Evolutionary conservation across 2,797 vertebrate species (phyloP).

Genomic region (Alfaro cultratus): DNA sequence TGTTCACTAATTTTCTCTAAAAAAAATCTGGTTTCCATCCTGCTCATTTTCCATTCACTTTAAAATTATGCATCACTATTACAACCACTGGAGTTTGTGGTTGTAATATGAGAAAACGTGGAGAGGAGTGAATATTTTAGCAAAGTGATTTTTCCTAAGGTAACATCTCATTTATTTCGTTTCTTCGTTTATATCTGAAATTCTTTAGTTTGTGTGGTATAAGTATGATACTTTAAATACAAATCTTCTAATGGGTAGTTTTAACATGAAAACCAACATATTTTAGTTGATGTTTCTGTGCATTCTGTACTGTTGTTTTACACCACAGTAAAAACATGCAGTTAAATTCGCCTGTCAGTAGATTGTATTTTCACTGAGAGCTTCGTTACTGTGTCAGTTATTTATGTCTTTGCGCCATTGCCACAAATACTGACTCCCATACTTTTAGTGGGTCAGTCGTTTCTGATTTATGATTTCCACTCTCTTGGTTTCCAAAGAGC

Average conservation of each 20-base stretch:
- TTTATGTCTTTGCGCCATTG: slow-evolving; percentile 55
- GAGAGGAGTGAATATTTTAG: not conserved
- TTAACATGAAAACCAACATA: not conserved
- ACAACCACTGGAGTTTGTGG: not conserved
- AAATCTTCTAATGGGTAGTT: slow-evolving; percentile 2
- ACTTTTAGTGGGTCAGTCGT: slow-evolving; percentile 63
- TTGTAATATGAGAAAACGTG: not conserved
- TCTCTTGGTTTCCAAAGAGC: slow-evolving; percentile 54
- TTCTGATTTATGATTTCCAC: slow-evolving; percentile 68
- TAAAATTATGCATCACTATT: not conserved
- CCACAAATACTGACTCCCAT: slow-evolving; percentile 55
- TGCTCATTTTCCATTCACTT: not conserved
- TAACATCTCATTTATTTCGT: not conserved
- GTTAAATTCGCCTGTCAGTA: slow-evolving; percentile 14
- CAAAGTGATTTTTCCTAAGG: not conserved
- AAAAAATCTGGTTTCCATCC: not conserved
- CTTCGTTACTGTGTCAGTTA: slow-evolving; percentile 44
- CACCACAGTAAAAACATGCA: slow-evolving; percentile 4
- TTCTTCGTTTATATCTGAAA: not conserved
- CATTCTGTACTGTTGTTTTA: not conserved
- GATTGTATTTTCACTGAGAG: slow-evolving; percentile 23
- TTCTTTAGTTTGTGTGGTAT: not conserved
- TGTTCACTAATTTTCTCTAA: not conserved
- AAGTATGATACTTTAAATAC: not conserved
- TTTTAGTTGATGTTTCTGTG: slow-evolving; percentile 10